Conservation (phyloP, 2,113 vertebrate species). For the Pyxicephalus adspersus region DNA sequence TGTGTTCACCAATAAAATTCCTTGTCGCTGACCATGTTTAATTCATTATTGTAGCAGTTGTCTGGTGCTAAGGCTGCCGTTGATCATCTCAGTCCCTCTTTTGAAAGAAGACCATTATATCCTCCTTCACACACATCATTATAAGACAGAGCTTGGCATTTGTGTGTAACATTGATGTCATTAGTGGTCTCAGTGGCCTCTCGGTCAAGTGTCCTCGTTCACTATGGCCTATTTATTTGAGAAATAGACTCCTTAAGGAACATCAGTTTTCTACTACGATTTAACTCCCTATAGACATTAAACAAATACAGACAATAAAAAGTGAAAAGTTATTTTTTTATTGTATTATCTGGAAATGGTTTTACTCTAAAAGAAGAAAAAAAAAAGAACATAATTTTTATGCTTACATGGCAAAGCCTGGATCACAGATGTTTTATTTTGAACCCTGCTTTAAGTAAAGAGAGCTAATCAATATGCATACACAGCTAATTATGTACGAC, state of each 20-base stretch:
- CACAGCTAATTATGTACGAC: constrained; percentile 56
- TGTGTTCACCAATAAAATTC: not conserved
- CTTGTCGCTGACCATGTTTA: not conserved
- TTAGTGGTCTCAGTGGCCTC: constrained; percentile 3
- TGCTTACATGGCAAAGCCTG: constrained; percentile 58
- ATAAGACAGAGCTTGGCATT: not conserved
- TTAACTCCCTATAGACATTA: not conserved
- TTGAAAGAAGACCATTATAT: constrained; percentile 3
- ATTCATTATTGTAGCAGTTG: constrained; percentile 5
- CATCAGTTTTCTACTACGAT: not conserved
- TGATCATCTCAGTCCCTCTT: constrained; percentile 18
- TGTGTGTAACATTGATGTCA: not conserved
- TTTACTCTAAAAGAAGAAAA: constrained; percentile 33
- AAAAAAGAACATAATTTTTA: constrained; percentile 43
- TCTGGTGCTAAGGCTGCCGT: not conserved
- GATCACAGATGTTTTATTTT: constrained; percentile 57
- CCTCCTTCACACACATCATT: not conserved
- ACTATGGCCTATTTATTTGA: not conserved
- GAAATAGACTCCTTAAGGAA: not conserved
- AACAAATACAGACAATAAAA: not conserved
- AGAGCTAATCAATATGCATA: constrained; percentile 58
- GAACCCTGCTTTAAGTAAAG: constrained; percentile 57
- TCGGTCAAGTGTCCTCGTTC: constrained; percentile 1
- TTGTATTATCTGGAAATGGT: constrained; percentile 16
- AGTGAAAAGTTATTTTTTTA: constrained; percentile 24